These are phyloP conservation scores for Mamestra configurata DNA, from an alignment of 1,140 invertebrate genomes.

Conservation along the genomic window DNA sequence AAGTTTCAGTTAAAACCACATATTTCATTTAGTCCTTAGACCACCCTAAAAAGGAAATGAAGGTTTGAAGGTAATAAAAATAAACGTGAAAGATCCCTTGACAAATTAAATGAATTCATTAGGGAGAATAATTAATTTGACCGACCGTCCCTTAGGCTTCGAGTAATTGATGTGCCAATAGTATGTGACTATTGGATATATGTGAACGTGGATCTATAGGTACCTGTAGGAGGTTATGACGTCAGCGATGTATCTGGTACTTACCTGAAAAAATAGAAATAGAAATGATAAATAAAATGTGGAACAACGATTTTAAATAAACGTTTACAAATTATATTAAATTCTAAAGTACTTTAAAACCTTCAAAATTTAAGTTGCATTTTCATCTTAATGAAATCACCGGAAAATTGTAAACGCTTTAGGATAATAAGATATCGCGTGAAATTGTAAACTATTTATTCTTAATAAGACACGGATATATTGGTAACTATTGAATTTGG, in stretches of 20 bases:
- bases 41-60: not conserved
- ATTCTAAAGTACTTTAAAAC: too few relatives aligned
- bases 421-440: too few relatives aligned
- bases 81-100: slow-evolving; percentile 2
- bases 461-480: too few relatives aligned
- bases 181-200: not conserved
- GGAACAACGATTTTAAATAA: too few relatives aligned
- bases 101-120: slow-evolving; percentile 38
- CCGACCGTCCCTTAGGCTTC: slow-evolving; percentile 13
- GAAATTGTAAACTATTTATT: too few relatives aligned
- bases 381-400: too few relatives aligned
- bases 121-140: slow-evolving; percentile 40
- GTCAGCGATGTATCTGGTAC: not conserved
- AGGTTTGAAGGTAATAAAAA: not conserved
- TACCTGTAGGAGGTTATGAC: not conserved
- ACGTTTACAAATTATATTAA: too few relatives aligned
- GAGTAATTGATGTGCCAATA: slow-evolving; percentile 25
- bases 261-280: slow-evolving; percentile 35
- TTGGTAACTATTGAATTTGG: too few relatives aligned
- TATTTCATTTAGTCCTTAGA: not conserved
- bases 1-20: too few relatives aligned
- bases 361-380: too few relatives aligned
- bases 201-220: too few relatives aligned
- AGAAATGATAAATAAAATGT: not conserved
- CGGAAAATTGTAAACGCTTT: too few relatives aligned